phyloP scores from a whole-genome alignment of 2,888 invertebrate species.

The Agrotis exclamationis region DNA sequence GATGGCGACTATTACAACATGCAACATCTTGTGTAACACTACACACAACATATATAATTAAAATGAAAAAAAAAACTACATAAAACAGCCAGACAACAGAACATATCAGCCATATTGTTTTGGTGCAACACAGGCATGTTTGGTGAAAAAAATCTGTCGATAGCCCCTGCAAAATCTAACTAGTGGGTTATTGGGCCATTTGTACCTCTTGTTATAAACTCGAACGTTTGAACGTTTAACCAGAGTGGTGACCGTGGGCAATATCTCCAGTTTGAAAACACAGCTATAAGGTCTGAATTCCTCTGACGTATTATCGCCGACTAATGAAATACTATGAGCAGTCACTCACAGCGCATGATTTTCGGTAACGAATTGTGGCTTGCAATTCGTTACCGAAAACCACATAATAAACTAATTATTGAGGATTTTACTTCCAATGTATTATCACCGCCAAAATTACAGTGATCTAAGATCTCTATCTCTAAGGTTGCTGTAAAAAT shows the following conservation, averaged over 20 bases:
- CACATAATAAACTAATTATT: too few relatives aligned
- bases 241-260: not conserved
- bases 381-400: too few relatives aligned
- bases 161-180: not conserved
- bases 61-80: slow-evolving; percentile 4
- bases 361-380: too few relatives aligned
- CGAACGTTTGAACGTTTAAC: not conserved
- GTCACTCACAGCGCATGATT: too few relatives aligned
- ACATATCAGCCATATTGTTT: slow-evolving; percentile 10
- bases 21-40: slow-evolving; percentile 42
- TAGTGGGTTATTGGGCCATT: not conserved
- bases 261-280: not conserved
- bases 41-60: slow-evolving; percentile 28
- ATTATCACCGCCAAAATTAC: not conserved
- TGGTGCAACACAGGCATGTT: slow-evolving; percentile 5
- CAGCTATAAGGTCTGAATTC: not conserved
- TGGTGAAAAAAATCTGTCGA: not conserved
- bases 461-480: too few relatives aligned
- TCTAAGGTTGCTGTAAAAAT: not conserved
- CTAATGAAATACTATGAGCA: too few relatives aligned
- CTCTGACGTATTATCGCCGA: not conserved
- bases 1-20: slow-evolving; percentile 42
- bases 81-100: slow-evolving; percentile 36
- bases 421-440: not conserved
- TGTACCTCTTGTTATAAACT: not conserved